Evolutionary conservation across 2,888 invertebrate genomes (phyloP), one percentile per base, ranked within the genome.

Genomic region (Nomada fabriciana): DNA sequence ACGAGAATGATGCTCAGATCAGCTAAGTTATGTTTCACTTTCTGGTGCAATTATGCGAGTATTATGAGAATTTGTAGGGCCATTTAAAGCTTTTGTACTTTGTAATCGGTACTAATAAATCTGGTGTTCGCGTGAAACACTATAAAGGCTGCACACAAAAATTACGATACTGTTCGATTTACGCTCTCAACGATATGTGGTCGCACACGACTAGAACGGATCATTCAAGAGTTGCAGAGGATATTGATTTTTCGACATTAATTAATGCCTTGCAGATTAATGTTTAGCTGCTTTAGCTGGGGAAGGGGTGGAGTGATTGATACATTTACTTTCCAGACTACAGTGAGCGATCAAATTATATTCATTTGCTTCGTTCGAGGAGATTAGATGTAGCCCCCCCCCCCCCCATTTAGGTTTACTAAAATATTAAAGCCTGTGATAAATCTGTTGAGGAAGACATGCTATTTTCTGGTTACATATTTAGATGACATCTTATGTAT

Each of bases 1-100:
- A 94, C 94, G 80, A 94, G 95, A 86, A 95, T 95, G 64, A 95
- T 95, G 90, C 36, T 95, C 95, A 20, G 95, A 95, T 92, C 95
- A 95, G 91, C 95, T 95, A 65, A 95, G 95, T 43, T 94, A 95
- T 47, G 95, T 95, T 91, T 95, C 95, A 57, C 93, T 95, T 81
- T 95, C 95, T 87, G 95, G 95, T 84, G 95, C 95, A 73, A 94
- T 95, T 81, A 94, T 95, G 59, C 94, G 95, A 72, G 95, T 95
- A 89, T 95, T 95, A 15, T 93, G 95, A 29, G 86, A 95, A 95
- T 88, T 93, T 95, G 83, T 93, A 95, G 70, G 94, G 95, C 80
- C 95, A 95, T 91, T 94, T 95, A 89, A 95, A 93, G 76, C 88
- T 93, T 4, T 86, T 93, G 42, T 93, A 93, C 83, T 93, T 93